phyloP scores from a whole-genome alignment of 2,888 invertebrate genomes.

The Hetaerina titia region DNA sequence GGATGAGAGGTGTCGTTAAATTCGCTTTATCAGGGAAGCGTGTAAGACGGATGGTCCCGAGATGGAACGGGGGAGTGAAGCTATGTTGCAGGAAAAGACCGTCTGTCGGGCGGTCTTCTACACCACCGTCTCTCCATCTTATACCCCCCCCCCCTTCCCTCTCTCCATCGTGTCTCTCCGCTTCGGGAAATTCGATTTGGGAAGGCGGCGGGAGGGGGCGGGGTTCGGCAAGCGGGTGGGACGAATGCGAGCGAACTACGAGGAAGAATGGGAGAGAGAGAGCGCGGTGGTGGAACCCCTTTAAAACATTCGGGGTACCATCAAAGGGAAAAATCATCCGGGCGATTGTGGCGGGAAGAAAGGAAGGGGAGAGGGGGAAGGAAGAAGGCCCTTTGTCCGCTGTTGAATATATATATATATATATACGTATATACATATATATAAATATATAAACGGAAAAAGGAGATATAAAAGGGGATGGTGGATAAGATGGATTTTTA shows the following conservation, averaged over 20 bases:
- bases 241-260: not conserved
- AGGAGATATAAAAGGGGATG: not conserved
- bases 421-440: too few species aligned
- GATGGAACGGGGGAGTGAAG: not conserved
- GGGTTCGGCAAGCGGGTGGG: not conserved
- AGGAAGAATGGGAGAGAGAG: not conserved
- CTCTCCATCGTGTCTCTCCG: not conserved
- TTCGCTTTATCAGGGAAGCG: slow-evolving; percentile 58
- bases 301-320: not conserved
- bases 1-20: slow-evolving; percentile 66
- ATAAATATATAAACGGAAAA: too few species aligned
- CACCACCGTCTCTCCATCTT: not conserved
- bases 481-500: not conserved
- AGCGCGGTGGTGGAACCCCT: not conserved
- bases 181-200: not conserved
- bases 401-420: not conserved
- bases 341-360: not conserved
- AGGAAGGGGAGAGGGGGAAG: not conserved
- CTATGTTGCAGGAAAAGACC: too few species aligned
- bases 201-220: not conserved
- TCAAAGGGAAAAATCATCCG: not conserved
- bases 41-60: slow-evolving; percentile 51
- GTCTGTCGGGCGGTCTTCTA: not conserved
- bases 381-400: not conserved
- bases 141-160: not conserved